phyloP scores from a whole-genome alignment of 2,113 vertebrate genomes.

The Poicephalus gulielmi region DNA sequence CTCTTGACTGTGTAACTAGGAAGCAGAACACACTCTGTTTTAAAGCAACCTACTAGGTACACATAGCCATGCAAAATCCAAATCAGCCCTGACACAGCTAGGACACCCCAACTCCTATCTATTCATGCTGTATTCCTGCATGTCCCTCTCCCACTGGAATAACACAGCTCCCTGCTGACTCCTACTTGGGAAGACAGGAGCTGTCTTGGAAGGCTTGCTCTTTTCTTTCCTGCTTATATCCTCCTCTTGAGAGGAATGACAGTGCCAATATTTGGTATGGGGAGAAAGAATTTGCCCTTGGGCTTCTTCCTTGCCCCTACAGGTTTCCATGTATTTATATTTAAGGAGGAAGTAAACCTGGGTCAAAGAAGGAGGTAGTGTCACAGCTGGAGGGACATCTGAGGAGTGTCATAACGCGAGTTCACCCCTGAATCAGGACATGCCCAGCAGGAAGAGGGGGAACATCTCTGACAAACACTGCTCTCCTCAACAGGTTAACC shows the following conservation, averaged over 20 bases:
- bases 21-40: neutral
- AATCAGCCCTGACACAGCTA: neutral
- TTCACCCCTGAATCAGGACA: neutral
- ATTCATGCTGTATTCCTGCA: fast-evolving
- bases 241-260: neutral
- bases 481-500: constrained; percentile 8
- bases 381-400: neutral
- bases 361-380: neutral
- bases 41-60: neutral
- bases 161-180: neutral
- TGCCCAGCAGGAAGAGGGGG: neutral
- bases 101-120: neutral
- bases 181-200: neutral
- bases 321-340: neutral
- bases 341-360: neutral
- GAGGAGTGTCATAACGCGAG: neutral
- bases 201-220: neutral
- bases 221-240: neutral
- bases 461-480: neutral
- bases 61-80: neutral
- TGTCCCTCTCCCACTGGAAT: neutral
- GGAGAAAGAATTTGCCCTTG: constrained; percentile 12
- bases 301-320: neutral
- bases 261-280: neutral
- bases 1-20: neutral